phyloP scores from a whole-genome alignment of 2,797 vertebrate genomes.

The Thripadectes ignobilis region DNA sequence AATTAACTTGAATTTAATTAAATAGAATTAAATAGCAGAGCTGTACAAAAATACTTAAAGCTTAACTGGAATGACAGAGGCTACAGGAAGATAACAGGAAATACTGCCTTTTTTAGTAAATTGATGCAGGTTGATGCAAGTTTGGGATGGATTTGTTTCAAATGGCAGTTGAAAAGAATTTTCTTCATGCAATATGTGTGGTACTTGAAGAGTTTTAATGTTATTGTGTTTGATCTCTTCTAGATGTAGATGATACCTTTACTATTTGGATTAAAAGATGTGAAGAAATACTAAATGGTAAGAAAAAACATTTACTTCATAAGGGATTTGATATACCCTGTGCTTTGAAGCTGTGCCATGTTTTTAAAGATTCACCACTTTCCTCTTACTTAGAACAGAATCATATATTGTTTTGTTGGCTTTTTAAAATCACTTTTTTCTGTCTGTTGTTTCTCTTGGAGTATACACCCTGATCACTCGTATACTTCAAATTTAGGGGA shows the following conservation, averaged over 20 bases:
- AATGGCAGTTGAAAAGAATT: not conserved
- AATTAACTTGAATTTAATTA: not conserved
- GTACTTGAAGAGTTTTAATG: not conserved
- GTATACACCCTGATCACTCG: not conserved
- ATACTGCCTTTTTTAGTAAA: not conserved
- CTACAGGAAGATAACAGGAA: not conserved
- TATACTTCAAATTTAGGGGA: not conserved
- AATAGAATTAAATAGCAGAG: not conserved
- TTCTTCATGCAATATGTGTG: not conserved
- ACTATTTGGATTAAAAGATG: constrained; percentile 89
- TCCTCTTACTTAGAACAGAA: not conserved
- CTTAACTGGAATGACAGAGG: not conserved
- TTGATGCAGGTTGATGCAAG: accelerated
- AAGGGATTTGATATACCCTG: not conserved
- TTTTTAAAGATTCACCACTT: not conserved
- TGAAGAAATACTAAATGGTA: constrained; percentile 86
- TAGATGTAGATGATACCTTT: constrained; percentile 85
- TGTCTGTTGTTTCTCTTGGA: not conserved
- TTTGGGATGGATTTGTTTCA: not conserved
- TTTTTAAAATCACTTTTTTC: not conserved
- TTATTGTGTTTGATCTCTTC: constrained; percentile 26
- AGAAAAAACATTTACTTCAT: constrained; percentile 33
- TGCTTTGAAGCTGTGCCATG: not conserved
- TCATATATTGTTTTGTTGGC: not conserved
- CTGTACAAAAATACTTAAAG: not conserved